Evolutionary conservation across 2,113 vertebrate genomes (phyloP), one percentile per base, ranked within the genome.

Genomic region (Otocyon megalotis): DNA sequence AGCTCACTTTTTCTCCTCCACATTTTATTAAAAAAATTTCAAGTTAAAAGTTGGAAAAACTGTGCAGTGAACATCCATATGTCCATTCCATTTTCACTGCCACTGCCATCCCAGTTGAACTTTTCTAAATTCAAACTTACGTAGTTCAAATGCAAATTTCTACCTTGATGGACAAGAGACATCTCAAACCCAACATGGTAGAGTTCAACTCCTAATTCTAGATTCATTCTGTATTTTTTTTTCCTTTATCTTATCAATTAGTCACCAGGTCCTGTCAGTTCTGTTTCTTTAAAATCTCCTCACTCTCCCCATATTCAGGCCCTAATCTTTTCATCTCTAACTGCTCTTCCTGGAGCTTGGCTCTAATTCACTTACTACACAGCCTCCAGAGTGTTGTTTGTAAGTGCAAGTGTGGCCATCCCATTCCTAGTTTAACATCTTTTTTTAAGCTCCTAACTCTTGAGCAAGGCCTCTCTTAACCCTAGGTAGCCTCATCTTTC

Each of bases 171-270:
- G 63, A 58, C 77, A 54, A 93, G 72, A 74, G 85, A 69, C 19
- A 35, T 77, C 30, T 76, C 82, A 71, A 93, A 80, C 8, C 15
- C 82, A 80, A 12, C 15, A 17, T 35, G 50, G 71, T 85, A 37
- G 69, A 81, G 88, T 22, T 79, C 28, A 93, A 82, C 17, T 54
- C 60, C 24, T 54, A 32, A 65, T 85, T 94, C 50, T 16, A 35
- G 77, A 85, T 43, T 88, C 43, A 76, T 16, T 26, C 37, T 93
- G 90, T 81, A 58, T 81, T 96, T 81, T 43, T 43, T 43, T 93
- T 62, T 28, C 88, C 14, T 94, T 74, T 74, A 48, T 50, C 20
- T 76, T 88, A 50, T 56, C 16, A 92, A 28, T 80, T 53, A 85
- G 77, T 95, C 35, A 93, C 11, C n/a, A 82, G n/a, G 26, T 63